Evolutionary conservation across 2,888 invertebrate genomes (phyloP).

Genomic region (Troides helena): DNA sequence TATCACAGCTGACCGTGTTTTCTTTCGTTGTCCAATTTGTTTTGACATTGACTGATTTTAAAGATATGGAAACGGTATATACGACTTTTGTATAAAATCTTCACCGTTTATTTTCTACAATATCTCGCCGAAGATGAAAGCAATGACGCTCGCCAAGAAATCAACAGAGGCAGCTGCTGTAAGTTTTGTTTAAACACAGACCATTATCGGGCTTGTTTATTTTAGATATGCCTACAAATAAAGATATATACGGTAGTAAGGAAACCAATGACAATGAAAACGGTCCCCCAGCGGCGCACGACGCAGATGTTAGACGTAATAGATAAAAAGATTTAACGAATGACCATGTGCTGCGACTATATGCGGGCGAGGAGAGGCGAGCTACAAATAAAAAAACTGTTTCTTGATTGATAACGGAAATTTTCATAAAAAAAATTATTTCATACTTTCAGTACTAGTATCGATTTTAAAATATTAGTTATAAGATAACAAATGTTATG

Average conservation of each 20-base stretch:
- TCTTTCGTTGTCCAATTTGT: background rate
- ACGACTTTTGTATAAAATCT: background rate
- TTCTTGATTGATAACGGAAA: constrained; percentile 9
- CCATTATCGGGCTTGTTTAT: constrained; percentile 17
- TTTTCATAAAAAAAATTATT: background rate
- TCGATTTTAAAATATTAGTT: background rate
- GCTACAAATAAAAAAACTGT: constrained; percentile 9
- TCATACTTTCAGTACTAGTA: background rate
- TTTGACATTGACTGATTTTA: background rate
- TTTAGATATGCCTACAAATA: constrained; percentile 31
- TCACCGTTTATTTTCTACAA: no score
- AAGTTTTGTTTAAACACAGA: constrained; percentile 3
- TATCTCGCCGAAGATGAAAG: background rate
- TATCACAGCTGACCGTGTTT: background rate
- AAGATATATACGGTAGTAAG: constrained; percentile 25
- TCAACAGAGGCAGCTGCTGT: constrained; percentile 10
- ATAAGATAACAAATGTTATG: background rate
- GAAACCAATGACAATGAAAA: constrained; percentile 44
- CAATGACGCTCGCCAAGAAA: background rate
- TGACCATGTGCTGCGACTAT: constrained; percentile 41
- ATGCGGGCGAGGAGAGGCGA: constrained; percentile 27
- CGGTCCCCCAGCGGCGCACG: constrained; percentile 38
- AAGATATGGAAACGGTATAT: background rate
- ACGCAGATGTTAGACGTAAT: constrained; percentile 37
- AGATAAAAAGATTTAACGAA: constrained; percentile 46